Evolutionary conservation across 1,140 invertebrate species (phyloP), one percentile per base, ranked within the genome.

Genomic region (Aphis gossypii): DNA sequence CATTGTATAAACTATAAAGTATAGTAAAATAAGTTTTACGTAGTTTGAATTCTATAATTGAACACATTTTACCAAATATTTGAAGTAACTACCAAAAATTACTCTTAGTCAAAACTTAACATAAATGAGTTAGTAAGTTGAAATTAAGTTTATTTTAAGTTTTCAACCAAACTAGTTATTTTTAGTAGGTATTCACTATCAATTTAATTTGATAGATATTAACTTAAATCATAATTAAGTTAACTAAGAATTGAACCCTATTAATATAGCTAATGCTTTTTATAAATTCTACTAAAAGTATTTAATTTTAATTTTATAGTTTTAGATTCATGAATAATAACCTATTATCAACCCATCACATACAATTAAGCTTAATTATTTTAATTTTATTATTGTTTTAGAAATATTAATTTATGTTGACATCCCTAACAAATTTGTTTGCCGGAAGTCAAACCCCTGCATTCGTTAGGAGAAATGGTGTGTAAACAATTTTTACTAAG

Each of bases 401-500:
- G 56, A 76, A 20, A 76, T 76, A 76, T 76, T 76, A 76, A 76
- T 76, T 76, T 76, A 76, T 76, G 60, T 35, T n/a, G 60, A 76
- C 60, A 76, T n/a, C 60, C 30, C 60, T 76, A n/a, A 68, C 60
- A 76, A 76, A 76, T 76, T 76, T n/a, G 30, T 76, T 76, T 35
- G 14, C 14, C n/a, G 60, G 60, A 76, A 76, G 60, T 76, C 14
- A 76, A 76, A n/a, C 0, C n/a, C 14, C 60, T 76, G 30, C 60
- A 68, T 30, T 68, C 11, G 14, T n/a, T n/a, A n/a, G n/a, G 60
- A 76, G 30, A 76, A 68, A 76, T 35, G 30, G 60, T 76, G 60
- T 76, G 60, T 76, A 76, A 76, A 76, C 60, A 76, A 76, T 76
- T 76, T 76, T n/a, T 76, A 76, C n/a, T 20, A 76, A n/a, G 60